Percentiles rank a stretch among this genome's conserved stretches.
Evolutionary conservation across 2,113 vertebrate genomes (phyloP).

Genomic region (Poeciliopsis prolifica): DNA sequence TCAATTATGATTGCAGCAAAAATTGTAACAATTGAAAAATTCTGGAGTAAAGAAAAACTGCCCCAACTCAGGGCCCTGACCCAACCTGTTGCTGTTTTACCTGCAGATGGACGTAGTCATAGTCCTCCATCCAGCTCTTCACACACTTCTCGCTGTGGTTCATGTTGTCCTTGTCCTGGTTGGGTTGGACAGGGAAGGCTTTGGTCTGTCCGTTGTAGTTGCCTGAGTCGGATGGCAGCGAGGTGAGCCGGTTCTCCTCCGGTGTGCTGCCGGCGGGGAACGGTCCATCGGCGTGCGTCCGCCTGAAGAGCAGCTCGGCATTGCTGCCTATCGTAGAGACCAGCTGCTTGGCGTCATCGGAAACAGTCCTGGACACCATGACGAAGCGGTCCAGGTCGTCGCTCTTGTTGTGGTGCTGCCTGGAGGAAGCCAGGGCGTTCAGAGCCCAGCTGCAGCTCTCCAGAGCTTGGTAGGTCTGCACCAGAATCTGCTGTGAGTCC

Average conservation of each 20-base stretch:
- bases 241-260: conserved; percentile 66
- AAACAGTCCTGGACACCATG: conserved; percentile 91
- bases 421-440: conserved; percentile 75
- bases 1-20: too few relatives aligned
- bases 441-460: conserved; percentile 87
- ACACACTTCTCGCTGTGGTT: conserved; percentile 84
- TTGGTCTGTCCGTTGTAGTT: conserved; percentile 70
- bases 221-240: conserved; percentile 77
- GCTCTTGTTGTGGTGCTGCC: conserved; percentile 84
- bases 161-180: conserved; percentile 80
- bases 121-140: conserved; percentile 99
- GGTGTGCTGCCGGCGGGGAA: conserved; percentile 53
- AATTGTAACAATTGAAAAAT: too few relatives aligned
- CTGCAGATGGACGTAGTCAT: conserved; percentile 97
- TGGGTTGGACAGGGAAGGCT: conserved; percentile 66
- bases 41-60: too few relatives aligned
- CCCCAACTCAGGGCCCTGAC: too few relatives aligned
- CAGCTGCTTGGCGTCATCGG: conserved; percentile 90
- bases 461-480: conserved; percentile 86
- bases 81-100: conserved; percentile 59
- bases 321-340: conserved; percentile 86
- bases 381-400: conserved; percentile 92
- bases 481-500: conserved; percentile 93
- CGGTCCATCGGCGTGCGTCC: conserved; percentile 52
- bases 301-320: conserved; percentile 86